Conservation (phyloP, 2,113 vertebrate species). For the Rhinolophus ferrumequinum region DNA sequence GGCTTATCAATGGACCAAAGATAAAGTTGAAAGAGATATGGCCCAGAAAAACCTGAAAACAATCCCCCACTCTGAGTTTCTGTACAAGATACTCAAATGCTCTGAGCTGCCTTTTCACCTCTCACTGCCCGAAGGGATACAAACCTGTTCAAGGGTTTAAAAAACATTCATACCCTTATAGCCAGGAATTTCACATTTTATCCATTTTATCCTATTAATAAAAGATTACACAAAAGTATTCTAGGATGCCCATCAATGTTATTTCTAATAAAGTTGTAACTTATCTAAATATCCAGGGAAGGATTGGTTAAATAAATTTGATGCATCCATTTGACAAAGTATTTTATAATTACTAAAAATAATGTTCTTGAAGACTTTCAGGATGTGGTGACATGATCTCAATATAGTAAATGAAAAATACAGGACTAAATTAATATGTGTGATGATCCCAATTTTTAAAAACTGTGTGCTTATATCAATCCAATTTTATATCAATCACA, state of each 20-base stretch:
- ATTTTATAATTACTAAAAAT: background rate
- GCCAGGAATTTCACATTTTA: slow-evolving; percentile 18
- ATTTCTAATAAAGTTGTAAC: slow-evolving; percentile 4
- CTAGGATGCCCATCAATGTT: background rate
- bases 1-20: background rate
- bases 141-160: background rate
- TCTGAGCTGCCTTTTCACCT: background rate
- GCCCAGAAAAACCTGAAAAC: background rate
- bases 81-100: background rate
- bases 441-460: background rate
- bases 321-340: slow-evolving; percentile 16
- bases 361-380: slow-evolving; percentile 29
- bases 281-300: background rate
- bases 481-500: no score
- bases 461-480: background rate
- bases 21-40: background rate
- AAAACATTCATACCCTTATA: background rate
- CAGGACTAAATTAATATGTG: background rate
- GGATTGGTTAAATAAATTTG: background rate
- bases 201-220: background rate
- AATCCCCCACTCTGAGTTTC: background rate
- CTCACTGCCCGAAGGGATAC: background rate
- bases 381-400: background rate
- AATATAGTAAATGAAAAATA: background rate
- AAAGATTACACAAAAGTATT: background rate